These are phyloP conservation scores for Ophion ellenae DNA, from an alignment of 2,888 invertebrate species.

Conservation along the genomic window DNA sequence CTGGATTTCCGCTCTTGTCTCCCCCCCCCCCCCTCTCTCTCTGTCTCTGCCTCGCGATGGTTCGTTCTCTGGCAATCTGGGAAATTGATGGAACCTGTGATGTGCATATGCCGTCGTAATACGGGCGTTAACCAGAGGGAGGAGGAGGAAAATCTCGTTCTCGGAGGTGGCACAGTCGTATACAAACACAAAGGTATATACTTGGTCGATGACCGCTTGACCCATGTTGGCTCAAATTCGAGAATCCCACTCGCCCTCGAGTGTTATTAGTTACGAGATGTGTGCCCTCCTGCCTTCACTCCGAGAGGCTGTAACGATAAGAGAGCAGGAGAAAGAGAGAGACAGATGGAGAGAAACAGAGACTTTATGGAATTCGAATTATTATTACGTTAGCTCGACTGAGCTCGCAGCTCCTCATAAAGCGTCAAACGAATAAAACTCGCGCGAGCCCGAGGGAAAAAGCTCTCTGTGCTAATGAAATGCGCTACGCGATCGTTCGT, in stretches of 20 bases:
- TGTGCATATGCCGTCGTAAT: constrained; percentile 22
- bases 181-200: constrained; percentile 34
- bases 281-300: constrained; percentile 14
- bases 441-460: constrained; percentile 41
- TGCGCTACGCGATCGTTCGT: constrained; percentile 61
- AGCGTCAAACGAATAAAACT: constrained; percentile 50
- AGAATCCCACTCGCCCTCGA: constrained; percentile 34
- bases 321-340: constrained; percentile 18
- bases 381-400: constrained; percentile 57
- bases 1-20: constrained; percentile 28
- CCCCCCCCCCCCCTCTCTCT: constrained; percentile 19
- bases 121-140: constrained; percentile 29
- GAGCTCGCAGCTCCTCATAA: constrained; percentile 24
- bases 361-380: constrained; percentile 61
- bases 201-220: constrained; percentile 53
- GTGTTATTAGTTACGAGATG: constrained; percentile 52
- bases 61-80: constrained; percentile 39
- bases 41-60: constrained; percentile 6
- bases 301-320: constrained; percentile 46
- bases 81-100: constrained; percentile 64
- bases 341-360: background rate
- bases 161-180: background rate
- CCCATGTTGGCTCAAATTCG: constrained; percentile 59
- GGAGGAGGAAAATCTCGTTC: constrained; percentile 29
- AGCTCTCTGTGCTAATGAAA: constrained; percentile 68